Percentiles rank a stretch among this genome's conserved stretches.
phyloP scores from a whole-genome alignment of 2,888 invertebrate species.

The Gerris lacustris region DNA sequence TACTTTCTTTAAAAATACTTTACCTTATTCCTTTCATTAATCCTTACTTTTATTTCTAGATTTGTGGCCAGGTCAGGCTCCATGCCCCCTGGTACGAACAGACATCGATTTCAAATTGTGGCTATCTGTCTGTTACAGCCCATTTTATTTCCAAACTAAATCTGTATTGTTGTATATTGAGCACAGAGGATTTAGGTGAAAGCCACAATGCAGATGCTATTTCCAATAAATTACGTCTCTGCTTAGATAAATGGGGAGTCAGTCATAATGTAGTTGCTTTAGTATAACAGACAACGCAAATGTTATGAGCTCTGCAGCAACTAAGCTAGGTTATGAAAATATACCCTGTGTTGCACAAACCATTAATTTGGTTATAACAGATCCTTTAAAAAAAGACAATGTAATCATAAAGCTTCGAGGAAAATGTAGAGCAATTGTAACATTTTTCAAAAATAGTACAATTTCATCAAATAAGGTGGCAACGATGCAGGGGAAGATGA shows the following conservation, averaged over 20 bases:
- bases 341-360: not conserved
- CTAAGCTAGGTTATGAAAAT: not conserved
- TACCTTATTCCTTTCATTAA: too few relatives aligned
- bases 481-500: not conserved
- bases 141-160: not conserved
- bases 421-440: not conserved
- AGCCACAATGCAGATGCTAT: conserved; percentile 1
- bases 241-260: not conserved
- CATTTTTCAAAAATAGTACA: conserved; percentile 4
- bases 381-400: not conserved
- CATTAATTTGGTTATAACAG: not conserved
- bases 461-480: not conserved
- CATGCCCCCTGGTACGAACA: too few relatives aligned
- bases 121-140: not conserved
- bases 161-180: not conserved
- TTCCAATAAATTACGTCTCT: not conserved
- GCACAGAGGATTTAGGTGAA: not conserved
- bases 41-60: too few relatives aligned
- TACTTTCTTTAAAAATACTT: too few relatives aligned
- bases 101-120: not conserved
- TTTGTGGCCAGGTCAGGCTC: too few relatives aligned
- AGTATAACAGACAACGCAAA: not conserved
- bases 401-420: not conserved
- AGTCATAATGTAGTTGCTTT: not conserved
- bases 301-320: not conserved